phyloP scores from a whole-genome alignment of 2,113 vertebrate genomes.

The Chrysemys picta region DNA sequence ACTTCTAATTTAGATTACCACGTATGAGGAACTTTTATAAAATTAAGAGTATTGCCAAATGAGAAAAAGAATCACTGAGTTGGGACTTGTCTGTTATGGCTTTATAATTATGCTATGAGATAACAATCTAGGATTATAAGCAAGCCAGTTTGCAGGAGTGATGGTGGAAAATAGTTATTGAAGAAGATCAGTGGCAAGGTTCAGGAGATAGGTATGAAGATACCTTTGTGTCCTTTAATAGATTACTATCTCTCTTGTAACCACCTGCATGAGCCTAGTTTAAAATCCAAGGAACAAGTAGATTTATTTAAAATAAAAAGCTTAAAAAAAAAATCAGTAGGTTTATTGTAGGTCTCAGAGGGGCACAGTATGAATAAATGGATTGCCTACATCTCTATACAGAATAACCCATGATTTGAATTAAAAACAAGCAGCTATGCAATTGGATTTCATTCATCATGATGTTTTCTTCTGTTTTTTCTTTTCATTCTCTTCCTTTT shows the following conservation, averaged over 20 bases:
- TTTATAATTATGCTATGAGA: fast-evolving
- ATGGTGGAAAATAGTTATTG: background rate
- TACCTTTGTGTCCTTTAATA: constrained; percentile 22
- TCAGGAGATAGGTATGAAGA: background rate
- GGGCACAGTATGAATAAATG: constrained; percentile 46
- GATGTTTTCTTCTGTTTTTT: constrained; percentile 87
- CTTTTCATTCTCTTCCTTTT: constrained; percentile 90
- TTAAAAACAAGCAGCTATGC: constrained; percentile 58
- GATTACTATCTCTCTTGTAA: background rate
- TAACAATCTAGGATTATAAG: background rate
- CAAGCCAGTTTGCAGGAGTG: background rate
- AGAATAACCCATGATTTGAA: constrained; percentile 51
- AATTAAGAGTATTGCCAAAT: background rate
- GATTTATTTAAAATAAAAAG: constrained; percentile 40
- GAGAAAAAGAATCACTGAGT: background rate
- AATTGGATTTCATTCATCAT: constrained; percentile 49
- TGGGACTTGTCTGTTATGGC: background rate
- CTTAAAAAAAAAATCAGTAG: constrained; percentile 72
- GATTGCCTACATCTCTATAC: constrained; percentile 50
- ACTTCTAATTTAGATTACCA: background rate
- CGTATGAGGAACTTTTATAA: background rate
- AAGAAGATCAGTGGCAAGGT: background rate
- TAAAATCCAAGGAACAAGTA: background rate
- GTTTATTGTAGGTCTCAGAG: constrained; percentile 77
- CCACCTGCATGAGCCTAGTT: background rate